Evolutionary conservation across 2,113 vertebrate species (phyloP).

Genomic region (Embiotoca jacksoni): DNA sequence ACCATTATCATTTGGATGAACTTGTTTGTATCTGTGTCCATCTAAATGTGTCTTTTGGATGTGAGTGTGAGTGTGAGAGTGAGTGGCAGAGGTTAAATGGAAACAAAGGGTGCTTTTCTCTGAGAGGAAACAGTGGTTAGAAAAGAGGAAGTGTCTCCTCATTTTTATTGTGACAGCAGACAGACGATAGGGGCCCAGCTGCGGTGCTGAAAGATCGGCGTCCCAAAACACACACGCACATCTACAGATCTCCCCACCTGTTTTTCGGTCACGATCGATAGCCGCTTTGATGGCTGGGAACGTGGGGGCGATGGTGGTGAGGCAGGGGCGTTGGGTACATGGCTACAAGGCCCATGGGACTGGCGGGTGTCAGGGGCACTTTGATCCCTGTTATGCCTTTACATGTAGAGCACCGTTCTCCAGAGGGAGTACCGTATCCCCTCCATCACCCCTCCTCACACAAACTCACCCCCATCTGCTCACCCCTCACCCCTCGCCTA

Average conservation of each 20-base stretch:
- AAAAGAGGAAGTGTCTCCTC: conserved; percentile 70
- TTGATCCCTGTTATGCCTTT: conserved; percentile 82
- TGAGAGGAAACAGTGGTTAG: conserved; percentile 61
- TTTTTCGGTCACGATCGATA: conserved; percentile 76
- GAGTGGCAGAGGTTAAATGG: conserved; percentile 15
- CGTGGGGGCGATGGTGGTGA: conserved; percentile 41
- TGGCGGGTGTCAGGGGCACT: conserved; percentile 72
- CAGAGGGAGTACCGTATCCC: conserved; percentile 33
- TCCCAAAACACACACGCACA: conserved; percentile 20
- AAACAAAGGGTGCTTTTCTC: conserved; percentile 29
- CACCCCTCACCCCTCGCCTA: conserved; percentile 6
- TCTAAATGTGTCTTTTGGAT: background rate
- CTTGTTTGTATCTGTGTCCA: background rate
- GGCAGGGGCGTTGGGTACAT: conserved; percentile 41
- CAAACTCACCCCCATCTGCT: conserved; percentile 13
- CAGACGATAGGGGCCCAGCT: conserved; percentile 65
- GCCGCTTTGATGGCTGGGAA: conserved; percentile 79
- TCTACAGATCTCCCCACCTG: conserved; percentile 71
- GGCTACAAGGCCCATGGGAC: conserved; percentile 62
- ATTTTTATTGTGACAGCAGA: conserved; percentile 50
- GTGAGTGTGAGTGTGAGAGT: background rate
- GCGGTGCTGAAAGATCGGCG: conserved; percentile 55
- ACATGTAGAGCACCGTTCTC: conserved; percentile 67
- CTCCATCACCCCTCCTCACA: conserved; percentile 7
- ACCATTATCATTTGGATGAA: background rate